These are phyloP conservation scores for Cephalopterus ornatus DNA, from an alignment of 2,113 vertebrate species.

Conservation along the genomic window DNA sequence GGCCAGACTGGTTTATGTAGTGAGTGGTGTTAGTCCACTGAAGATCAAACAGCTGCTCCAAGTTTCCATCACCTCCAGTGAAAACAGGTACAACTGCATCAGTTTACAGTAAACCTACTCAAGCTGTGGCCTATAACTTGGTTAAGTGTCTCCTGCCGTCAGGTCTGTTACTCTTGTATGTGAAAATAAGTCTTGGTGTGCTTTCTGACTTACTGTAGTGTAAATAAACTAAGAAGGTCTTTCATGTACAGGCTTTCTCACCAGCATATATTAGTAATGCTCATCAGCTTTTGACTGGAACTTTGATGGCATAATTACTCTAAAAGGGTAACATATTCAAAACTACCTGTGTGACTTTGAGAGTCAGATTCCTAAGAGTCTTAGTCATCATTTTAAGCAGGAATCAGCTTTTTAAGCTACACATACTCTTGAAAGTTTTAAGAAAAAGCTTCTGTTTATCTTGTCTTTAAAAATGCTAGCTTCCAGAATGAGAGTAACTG, in stretches of 20 bases:
- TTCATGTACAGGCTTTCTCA: background rate
- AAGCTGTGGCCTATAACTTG: background rate
- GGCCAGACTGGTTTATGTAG: background rate
- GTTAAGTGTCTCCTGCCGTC: background rate
- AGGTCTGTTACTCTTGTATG: background rate
- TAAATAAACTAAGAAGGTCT: slow-evolving; percentile 26
- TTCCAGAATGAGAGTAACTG: background rate
- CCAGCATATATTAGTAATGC: slow-evolving; percentile 45
- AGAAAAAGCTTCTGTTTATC: background rate
- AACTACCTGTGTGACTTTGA: slow-evolving; percentile 52
- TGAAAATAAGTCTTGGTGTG: background rate
- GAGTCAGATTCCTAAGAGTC: slow-evolving; percentile 46
- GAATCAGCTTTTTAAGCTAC: background rate
- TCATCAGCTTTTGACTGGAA: slow-evolving; percentile 46
- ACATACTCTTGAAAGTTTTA: background rate
- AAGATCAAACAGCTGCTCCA: background rate
- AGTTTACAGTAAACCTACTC: background rate
- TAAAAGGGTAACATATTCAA: slow-evolving; percentile 50
- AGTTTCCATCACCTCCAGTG: background rate
- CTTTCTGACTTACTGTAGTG: slow-evolving; percentile 15
- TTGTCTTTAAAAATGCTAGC: background rate
- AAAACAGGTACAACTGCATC: background rate
- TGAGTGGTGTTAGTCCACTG: background rate
- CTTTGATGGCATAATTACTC: slow-evolving; percentile 56
- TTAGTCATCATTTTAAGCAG: slow-evolving; percentile 50